Percentiles rank a stretch among this genome's conserved stretches.
Evolutionary conservation across 2,113 vertebrate species (phyloP).

Genomic region (Elaphurus davidianus): DNA sequence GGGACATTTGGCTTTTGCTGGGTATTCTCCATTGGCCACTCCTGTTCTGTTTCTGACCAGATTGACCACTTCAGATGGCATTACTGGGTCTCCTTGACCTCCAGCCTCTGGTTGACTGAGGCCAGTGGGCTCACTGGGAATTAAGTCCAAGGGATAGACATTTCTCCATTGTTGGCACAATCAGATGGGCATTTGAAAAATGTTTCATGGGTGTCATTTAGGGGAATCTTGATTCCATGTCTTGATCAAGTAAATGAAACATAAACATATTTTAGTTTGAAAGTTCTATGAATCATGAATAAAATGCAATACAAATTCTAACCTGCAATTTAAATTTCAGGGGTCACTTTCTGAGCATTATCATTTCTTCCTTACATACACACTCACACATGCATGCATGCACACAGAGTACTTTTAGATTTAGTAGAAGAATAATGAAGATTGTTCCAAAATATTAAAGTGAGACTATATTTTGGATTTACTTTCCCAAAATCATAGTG

Average conservation of each 20-base stretch:
- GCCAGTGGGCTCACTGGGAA: not conserved
- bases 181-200: not conserved
- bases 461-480: not conserved
- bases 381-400: not conserved
- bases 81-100: not conserved
- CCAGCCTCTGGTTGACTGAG: not conserved
- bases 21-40: not conserved
- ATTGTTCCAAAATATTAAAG: not conserved
- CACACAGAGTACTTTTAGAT: not conserved
- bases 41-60: not conserved
- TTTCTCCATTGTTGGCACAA: not conserved
- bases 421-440: not conserved
- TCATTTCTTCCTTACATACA: not conserved
- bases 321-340: not conserved
- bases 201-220: not conserved
- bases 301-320: not conserved
- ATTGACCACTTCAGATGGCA: not conserved
- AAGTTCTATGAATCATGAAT: not conserved
- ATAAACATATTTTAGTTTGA: not conserved
- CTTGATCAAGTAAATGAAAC: not conserved
- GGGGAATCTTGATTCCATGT: not conserved
- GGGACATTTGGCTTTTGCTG: not conserved
- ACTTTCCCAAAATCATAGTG: not conserved
- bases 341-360: not conserved
- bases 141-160: not conserved